These are phyloP conservation scores for Trididemnum clinides DNA, from an alignment of 23 tunicate species.

Conservation along the genomic window DNA sequence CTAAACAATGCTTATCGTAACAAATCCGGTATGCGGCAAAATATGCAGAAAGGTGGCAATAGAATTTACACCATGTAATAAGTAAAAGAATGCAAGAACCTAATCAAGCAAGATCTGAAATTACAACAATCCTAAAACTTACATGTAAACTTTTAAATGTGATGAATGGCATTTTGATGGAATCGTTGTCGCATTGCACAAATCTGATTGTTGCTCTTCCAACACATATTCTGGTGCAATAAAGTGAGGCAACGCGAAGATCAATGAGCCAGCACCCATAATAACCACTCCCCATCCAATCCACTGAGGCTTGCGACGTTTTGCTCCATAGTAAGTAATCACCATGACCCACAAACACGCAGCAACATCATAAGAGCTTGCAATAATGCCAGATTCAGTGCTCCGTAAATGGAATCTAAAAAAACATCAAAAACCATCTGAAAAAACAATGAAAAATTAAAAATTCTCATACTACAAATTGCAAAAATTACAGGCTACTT, in stretches of 20 bases:
- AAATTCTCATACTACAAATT: too few species aligned
- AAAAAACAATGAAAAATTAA: too few species aligned
- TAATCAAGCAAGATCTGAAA: too few species aligned
- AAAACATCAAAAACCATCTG: not conserved
- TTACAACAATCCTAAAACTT: not conserved
- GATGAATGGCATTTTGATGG: constrained; percentile 35
- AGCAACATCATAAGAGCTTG: constrained; percentile 74
- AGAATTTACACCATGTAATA: too few species aligned
- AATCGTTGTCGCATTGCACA: not conserved
- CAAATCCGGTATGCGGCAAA: too few species aligned
- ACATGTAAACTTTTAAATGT: constrained; percentile 62
- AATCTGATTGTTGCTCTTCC: constrained; percentile 41
- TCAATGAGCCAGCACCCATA: constrained; percentile 68
- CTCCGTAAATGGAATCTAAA: constrained; percentile 67
- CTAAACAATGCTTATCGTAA: too few species aligned
- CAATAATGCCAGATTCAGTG: constrained; percentile 79
- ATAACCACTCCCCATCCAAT: constrained; percentile 87
- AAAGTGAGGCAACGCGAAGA: constrained; percentile 77
- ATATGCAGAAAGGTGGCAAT: too few species aligned
- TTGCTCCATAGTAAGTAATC: constrained; percentile 75
- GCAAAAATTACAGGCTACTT: not conserved
- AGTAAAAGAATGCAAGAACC: too few species aligned
- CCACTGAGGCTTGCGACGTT: constrained; percentile 87
- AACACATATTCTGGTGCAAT: constrained; percentile 63
- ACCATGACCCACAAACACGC: constrained; percentile 50